Percentiles rank a stretch among this genome's conserved stretches.
phyloP scores from a whole-genome alignment of 2,113 vertebrate species.

The Labeo catla region DNA sequence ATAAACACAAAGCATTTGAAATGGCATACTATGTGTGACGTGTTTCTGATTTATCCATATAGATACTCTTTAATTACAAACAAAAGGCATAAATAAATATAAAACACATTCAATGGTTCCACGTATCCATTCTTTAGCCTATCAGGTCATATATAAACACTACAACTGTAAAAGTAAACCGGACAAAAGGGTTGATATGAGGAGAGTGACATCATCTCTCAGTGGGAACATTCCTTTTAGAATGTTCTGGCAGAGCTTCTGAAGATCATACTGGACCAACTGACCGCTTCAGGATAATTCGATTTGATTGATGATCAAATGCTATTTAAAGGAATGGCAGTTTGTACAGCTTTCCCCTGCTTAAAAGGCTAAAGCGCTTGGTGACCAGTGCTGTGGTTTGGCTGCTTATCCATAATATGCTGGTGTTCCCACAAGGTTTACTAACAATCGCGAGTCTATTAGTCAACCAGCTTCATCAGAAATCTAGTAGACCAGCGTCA shows the following conservation, averaged over 20 bases:
- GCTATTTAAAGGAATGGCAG: not conserved
- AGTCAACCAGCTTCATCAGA: not conserved
- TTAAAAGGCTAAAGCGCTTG: not conserved
- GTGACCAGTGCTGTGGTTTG: not conserved
- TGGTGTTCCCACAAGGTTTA: not conserved
- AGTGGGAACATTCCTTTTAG: conserved; percentile 7
- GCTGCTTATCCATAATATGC: not conserved
- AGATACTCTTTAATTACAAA: conserved; percentile 43
- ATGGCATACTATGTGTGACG: not conserved
- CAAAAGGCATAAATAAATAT: conserved; percentile 69
- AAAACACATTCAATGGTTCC: conserved; percentile 53
- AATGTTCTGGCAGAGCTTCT: conserved; percentile 26
- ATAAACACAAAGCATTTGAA: conserved; percentile 20
- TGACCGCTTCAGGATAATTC: not conserved
- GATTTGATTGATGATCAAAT: not conserved
- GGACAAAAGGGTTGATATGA: not conserved
- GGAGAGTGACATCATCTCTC: not conserved
- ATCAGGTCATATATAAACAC: conserved; percentile 9
- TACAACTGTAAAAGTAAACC: not conserved
- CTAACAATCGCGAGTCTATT: not conserved
- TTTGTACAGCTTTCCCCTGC: conserved; percentile 1
- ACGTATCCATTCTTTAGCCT: not conserved
- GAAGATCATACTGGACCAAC: not conserved
- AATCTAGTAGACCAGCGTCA: not conserved
- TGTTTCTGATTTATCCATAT: not conserved